A percentile compares a stretch with the other conserved stretches of the same genome.
Evolutionary conservation across 2,888 invertebrate genomes (phyloP).

Genomic region (Tenodera sinensis): DNA sequence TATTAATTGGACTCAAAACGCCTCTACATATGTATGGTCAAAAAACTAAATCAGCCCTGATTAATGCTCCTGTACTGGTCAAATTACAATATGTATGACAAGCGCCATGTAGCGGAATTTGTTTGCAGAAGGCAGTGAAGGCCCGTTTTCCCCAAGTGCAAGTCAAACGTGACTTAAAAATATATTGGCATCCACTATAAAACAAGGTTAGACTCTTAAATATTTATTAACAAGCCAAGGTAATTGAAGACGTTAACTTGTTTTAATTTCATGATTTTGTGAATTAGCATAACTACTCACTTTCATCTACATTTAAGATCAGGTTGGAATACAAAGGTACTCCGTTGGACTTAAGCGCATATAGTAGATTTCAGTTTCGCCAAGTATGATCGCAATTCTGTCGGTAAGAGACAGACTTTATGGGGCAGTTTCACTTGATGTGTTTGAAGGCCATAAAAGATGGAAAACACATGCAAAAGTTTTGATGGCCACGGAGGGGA

Average conservation of each 20-base stretch:
- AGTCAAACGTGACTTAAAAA: background rate
- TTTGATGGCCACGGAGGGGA: background rate
- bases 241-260: background rate
- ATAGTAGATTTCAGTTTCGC: background rate
- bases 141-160: background rate
- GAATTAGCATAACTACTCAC: background rate
- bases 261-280: background rate
- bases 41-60: too few relatives aligned
- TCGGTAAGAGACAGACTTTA: background rate
- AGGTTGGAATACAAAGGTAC: background rate
- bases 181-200: background rate
- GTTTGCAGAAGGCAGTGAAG: too few relatives aligned
- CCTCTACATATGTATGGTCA: too few relatives aligned
- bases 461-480: background rate
- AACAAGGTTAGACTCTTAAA: background rate
- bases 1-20: too few relatives aligned
- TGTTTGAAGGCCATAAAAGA: background rate
- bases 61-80: too few relatives aligned
- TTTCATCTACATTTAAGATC: constrained; percentile 1
- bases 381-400: background rate
- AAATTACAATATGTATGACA: too few relatives aligned
- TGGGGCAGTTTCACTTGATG: background rate
- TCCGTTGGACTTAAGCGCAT: too few relatives aligned
- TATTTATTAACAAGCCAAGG: background rate
- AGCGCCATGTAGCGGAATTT: too few relatives aligned